Conservation (phyloP, 2,888 invertebrate genomes). For the Pseudococcus longispinus region DNA sequence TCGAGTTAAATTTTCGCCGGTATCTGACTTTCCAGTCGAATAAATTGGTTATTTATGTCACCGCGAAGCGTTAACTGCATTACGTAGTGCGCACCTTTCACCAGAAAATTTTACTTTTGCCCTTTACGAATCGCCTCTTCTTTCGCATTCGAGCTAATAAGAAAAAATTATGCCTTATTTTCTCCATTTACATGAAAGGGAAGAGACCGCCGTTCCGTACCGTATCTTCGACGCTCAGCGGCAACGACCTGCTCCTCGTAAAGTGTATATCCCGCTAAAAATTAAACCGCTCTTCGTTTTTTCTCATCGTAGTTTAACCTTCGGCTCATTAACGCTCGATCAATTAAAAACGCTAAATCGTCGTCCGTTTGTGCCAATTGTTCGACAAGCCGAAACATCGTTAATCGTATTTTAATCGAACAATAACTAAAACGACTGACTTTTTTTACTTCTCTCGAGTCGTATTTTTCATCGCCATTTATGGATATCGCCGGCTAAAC, state of each 20-base stretch:
- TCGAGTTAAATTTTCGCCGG: not conserved
- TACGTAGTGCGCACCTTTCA: not conserved
- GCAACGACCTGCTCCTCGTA: conserved; percentile 15
- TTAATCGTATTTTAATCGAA: conserved; percentile 14
- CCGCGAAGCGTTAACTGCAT: not conserved
- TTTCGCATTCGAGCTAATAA: not conserved
- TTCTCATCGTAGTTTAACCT: not conserved
- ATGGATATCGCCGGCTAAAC: not conserved
- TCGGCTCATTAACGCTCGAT: conserved; percentile 35
- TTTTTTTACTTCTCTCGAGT: not conserved
- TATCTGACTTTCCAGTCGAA: conserved; percentile 17
- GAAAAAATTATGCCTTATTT: not conserved
- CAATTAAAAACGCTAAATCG: conserved; percentile 17
- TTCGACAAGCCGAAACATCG: not conserved
- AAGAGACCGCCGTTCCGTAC: not conserved
- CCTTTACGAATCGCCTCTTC: not conserved
- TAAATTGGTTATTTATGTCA: conserved; percentile 2
- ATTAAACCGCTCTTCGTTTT: not conserved
- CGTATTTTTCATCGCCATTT: not conserved
- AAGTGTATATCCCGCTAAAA: not conserved
- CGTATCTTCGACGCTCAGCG: not conserved
- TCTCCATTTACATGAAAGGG: not conserved
- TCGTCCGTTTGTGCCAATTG: not conserved
- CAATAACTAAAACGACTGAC: not conserved
- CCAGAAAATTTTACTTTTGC: conserved; percentile 2